These are phyloP conservation scores for Perizoma flavofasciatum DNA, from an alignment of 2,888 invertebrate species.

Conservation along the genomic window DNA sequence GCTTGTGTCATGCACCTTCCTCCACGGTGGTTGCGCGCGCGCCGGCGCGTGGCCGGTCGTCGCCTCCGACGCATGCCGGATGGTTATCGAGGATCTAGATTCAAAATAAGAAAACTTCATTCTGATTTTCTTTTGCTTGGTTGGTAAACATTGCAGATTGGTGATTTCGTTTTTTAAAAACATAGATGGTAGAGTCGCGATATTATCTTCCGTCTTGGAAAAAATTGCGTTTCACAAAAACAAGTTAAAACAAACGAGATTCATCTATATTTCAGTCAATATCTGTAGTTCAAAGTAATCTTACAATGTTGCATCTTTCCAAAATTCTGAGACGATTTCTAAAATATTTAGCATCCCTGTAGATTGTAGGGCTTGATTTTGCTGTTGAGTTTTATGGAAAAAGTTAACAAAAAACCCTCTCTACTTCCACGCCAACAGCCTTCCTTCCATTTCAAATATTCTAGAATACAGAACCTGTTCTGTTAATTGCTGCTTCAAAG, in stretches of 20 bases:
- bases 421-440: slow-evolving; percentile 6
- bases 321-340: too few species aligned
- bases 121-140: slow-evolving; percentile 11
- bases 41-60: slow-evolving; percentile 69
- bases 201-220: too few species aligned
- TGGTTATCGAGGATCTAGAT: slow-evolving; percentile 16
- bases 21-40: slow-evolving; percentile 68
- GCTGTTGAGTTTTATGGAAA: background rate
- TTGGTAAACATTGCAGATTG: background rate
- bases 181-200: background rate
- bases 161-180: background rate
- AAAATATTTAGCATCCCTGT: too few species aligned
- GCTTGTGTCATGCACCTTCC: slow-evolving; percentile 70
- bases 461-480: slow-evolving; percentile 18
- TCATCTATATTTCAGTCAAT: too few species aligned
- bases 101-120: slow-evolving; percentile 8
- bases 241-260: too few species aligned
- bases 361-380: too few species aligned
- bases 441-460: slow-evolving; percentile 23
- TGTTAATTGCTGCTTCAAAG: slow-evolving; percentile 48
- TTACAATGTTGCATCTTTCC: too few species aligned
- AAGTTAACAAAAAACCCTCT: background rate
- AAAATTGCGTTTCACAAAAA: too few species aligned
- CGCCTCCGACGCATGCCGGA: slow-evolving; percentile 38
- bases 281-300: too few species aligned